phyloP scores from a whole-genome alignment of 2,797 vertebrate species.

The Ispidina picta region DNA sequence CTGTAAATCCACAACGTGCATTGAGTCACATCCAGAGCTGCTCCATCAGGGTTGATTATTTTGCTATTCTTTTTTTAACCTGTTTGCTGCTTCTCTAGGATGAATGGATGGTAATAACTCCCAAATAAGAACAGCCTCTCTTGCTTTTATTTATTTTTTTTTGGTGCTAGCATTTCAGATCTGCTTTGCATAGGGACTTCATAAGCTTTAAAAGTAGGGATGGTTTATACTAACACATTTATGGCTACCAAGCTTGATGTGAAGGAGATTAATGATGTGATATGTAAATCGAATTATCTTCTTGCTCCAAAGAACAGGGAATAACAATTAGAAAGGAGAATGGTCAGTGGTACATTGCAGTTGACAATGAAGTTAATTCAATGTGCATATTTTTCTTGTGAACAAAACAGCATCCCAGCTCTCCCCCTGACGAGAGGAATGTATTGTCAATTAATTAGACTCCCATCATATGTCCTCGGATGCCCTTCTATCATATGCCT shows the following conservation, averaged over 20 bases:
- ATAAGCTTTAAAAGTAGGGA: accelerated
- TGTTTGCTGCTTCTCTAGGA: background rate
- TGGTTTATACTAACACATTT: background rate
- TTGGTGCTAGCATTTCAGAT: background rate
- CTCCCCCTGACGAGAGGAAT: constrained; percentile 60
- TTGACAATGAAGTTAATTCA: constrained; percentile 21
- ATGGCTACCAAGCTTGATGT: background rate
- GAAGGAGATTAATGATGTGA: accelerated
- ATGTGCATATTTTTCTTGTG: constrained; percentile 48
- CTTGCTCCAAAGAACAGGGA: background rate
- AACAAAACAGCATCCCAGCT: constrained; percentile 70
- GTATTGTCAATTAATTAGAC: constrained; percentile 73
- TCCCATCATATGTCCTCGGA: constrained; percentile 71
- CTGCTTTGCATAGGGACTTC: background rate
- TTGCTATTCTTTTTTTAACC: background rate
- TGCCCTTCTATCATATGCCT: constrained; percentile 71
- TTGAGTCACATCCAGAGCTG: background rate
- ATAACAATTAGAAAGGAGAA: background rate
- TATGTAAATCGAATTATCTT: background rate
- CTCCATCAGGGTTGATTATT: background rate
- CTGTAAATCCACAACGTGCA: background rate
- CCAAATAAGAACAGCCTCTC: background rate
- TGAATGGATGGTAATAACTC: background rate
- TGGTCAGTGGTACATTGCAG: background rate
- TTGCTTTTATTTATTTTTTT: background rate